These are phyloP conservation scores for Neodiprion pinetum DNA, from an alignment of 1,140 invertebrate species.

Conservation along the genomic window DNA sequence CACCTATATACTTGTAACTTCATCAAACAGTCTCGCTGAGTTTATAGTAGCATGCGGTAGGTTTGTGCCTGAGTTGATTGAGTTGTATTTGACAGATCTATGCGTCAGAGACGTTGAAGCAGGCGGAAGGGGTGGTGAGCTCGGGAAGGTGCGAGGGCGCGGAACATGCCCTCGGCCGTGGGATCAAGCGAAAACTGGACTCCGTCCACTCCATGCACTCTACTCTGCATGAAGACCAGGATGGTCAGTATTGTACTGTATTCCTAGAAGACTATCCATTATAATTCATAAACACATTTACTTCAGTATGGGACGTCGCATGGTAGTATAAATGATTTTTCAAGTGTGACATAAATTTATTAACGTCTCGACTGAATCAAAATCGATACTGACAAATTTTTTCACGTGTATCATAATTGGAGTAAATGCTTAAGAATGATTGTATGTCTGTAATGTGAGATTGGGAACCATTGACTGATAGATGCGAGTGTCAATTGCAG, in stretches of 20 bases:
- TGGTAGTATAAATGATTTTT: too few species aligned
- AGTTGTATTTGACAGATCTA: constrained; percentile 64
- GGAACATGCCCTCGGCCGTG: constrained; percentile 57
- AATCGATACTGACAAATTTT: too few species aligned
- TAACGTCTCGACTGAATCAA: too few species aligned
- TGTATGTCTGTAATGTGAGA: too few species aligned
- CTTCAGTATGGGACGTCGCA: too few species aligned
- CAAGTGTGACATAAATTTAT: too few species aligned
- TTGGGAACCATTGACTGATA: too few species aligned
- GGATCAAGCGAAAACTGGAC: constrained; percentile 64
- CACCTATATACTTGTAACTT: too few species aligned
- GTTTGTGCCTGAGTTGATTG: constrained; percentile 59
- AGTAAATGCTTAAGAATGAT: too few species aligned
- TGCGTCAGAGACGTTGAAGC: constrained; percentile 58
- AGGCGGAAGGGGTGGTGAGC: constrained; percentile 61
- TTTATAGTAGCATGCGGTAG: constrained; percentile 51
- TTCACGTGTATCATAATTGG: too few species aligned
- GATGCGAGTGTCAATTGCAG: too few species aligned
- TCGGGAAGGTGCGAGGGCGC: constrained; percentile 60
- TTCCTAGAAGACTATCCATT: not conserved
- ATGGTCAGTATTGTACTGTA: constrained; percentile 61
- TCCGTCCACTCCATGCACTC: constrained; percentile 63
- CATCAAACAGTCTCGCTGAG: not conserved
- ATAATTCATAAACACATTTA: not conserved
- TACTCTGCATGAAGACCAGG: constrained; percentile 63